Evolutionary conservation across 2,797 vertebrate species (phyloP), one percentile per base, ranked within the genome.

Genomic region (Echeneis naucrates): DNA sequence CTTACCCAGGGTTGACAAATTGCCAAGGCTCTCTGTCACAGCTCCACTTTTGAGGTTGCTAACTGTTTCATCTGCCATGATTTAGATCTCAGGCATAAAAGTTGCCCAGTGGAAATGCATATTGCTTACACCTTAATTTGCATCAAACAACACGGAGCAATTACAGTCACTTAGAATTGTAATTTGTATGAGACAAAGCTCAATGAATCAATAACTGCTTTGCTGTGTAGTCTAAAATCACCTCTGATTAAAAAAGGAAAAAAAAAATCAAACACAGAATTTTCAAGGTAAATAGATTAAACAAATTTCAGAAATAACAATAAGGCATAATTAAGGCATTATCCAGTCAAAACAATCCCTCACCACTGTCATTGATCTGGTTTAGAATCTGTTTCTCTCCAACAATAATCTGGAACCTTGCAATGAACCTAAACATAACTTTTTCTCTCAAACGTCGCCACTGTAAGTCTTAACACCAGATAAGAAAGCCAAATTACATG

Each of bases 1-100:
- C 84, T 94, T 81, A 86, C 76, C 75, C 84, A 81, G 81, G 85
- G 87, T 87, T 93, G 92, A 94, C 92, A 89, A 92, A 94, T 93
- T 90, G 88, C 88, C 89, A 82, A 79, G 83, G 78, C 84, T 75
- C 86, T 88, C 89, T 86, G 88, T 93, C 91, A 91, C 86, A 77
- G 89, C 88, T 75, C 87, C 83, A 89, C 90, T 92, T 92, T 84
- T 81, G 71, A 91, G 85, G 76, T 84, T 68, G 81, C 83, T 88
- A 87, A 92, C 87, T 62, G 84, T 89, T 93, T 92, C 89, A 91
- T 91, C 88, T 86, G 73, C 78, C 45, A 52, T 88, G 89, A 93
- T 93, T 93, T 90, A 92, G 83, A 92, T 90, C 88, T 83, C 35
- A 62, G 80, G 79, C 88, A 55, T 82, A 79, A 83, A 89, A 88